Percentiles rank a stretch among this genome's conserved stretches.
These are phyloP conservation scores for Nephotettix cincticeps DNA, from an alignment of 1,140 invertebrate species.

Conservation along the genomic window DNA sequence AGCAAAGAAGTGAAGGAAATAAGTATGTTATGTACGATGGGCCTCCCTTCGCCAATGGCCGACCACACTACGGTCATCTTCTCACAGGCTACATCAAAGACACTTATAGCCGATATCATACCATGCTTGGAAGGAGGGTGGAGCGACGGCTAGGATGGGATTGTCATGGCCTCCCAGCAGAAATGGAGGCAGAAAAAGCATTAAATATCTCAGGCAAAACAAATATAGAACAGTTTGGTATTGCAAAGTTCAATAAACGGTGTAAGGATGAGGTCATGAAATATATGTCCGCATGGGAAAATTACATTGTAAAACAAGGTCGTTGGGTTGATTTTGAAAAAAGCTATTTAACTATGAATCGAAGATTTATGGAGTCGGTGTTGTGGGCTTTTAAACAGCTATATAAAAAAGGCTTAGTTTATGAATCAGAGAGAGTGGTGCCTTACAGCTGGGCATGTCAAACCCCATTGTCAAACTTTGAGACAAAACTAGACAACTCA, in stretches of 20 bases:
- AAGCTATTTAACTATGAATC: conserved; percentile 98
- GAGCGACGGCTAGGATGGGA: conserved; percentile 99
- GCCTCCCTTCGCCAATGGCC: conserved; percentile 96
- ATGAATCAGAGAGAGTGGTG: conserved; percentile 97
- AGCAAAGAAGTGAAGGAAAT: conserved; percentile 37
- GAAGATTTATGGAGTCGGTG: conserved; percentile 97
- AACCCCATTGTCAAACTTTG: conserved; percentile 98
- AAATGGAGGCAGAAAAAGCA: not conserved
- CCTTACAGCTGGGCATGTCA: conserved; percentile 96
- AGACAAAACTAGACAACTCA: conserved; percentile 96
- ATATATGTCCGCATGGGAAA: not conserved
- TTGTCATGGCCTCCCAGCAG: conserved; percentile 93
- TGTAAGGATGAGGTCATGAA: not conserved
- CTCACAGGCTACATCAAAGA: conserved; percentile 98
- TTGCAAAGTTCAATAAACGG: conserved; percentile 7
- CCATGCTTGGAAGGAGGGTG: conserved; percentile 93
- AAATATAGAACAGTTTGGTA: not conserved
- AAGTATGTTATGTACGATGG: conserved; percentile 87
- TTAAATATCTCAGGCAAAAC: conserved; percentile 2
- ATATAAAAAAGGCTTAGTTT: conserved; percentile 92
- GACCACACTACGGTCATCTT: conserved; percentile 98
- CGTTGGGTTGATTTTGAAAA: conserved; percentile 79
- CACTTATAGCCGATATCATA: conserved; percentile 94
- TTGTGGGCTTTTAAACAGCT: conserved; percentile 99
- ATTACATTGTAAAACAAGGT: not conserved